Base-by-base conservation (phyloP, 2,797 vertebrate species). In the Oreochromis grahami region DNA sequence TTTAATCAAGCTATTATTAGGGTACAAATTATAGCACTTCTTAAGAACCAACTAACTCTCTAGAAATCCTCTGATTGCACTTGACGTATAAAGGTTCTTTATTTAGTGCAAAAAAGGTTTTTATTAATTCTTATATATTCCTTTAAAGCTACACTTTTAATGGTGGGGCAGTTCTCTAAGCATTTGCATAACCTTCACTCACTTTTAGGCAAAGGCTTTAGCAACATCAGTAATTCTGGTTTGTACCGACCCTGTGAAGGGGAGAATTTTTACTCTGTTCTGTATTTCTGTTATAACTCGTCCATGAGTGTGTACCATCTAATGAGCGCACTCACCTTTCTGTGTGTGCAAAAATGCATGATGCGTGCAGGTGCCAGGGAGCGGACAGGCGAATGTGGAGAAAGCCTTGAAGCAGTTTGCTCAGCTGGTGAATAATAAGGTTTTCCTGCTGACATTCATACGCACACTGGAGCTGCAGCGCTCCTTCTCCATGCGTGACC, bases 401-500 rank as follows among this genome's bases (percentile, higher is more conserved):
- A 99, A 99, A 89, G 98, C 98, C 89, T 94, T 99, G 95, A 98
- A 98, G 95, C 97, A 98, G 92, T 98, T 99, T 38, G 98, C 97
- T 14, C 98, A 98, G 95, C 96, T 99, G 90, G 94, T 99, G 95
- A 98, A 99, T 95, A 99, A 99, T 95, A 99, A 99, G 90, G 96
- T 97, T 56, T 99, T 99, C 95, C 95, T 99, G 94, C 95, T 99
- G 93, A 96, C 97, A 24, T 99, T 99, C 95, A 98, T 99, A 93
- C 98, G 97, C 4, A 99, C 98, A 0, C 96, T 99, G 94, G 98
- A 99, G 96, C 87, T 96, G 65, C 98, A 99, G 95, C 97, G 98
- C 63, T 98, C 98, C 86, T 99, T 99, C 96, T 99, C 98, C 92
- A 99, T 99, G 98, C 97, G 98, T 0, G 98, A 99, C 90, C 97